phyloP scores from a whole-genome alignment of 2,797 vertebrate species.

The Schizopygopsis pylzovi region DNA sequence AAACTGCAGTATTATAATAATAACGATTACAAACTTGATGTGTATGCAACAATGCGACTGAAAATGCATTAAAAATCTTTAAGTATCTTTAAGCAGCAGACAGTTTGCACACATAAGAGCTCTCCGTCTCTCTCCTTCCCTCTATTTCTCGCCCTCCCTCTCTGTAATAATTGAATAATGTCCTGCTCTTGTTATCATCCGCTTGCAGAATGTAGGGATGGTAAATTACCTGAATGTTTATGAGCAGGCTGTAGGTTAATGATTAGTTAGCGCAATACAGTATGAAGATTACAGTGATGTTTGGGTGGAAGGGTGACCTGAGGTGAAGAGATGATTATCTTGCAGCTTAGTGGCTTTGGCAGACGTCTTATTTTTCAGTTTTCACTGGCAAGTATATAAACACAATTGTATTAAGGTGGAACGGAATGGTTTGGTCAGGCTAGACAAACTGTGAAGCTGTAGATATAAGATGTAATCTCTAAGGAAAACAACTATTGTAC shows the following conservation, averaged over 20 bases:
- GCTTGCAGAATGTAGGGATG: constrained; percentile 25
- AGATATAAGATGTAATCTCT: neutral
- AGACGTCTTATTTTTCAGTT: constrained; percentile 10
- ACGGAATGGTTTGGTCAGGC: neutral
- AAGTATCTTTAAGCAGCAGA: constrained; percentile 10
- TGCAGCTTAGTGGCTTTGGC: constrained; percentile 12
- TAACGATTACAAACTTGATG: neutral
- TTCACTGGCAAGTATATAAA: neutral
- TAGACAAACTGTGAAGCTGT: neutral
- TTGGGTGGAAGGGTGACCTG: constrained; percentile 28
- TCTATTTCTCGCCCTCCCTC: constrained; percentile 22
- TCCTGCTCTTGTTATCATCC: constrained; percentile 26
- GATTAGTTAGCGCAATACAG: constrained; percentile 42
- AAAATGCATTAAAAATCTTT: neutral
- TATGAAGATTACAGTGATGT: constrained; percentile 23
- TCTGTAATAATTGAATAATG: constrained; percentile 43
- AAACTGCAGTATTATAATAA: neutral
- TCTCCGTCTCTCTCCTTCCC: constrained; percentile 7
- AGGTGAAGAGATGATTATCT: constrained; percentile 39
- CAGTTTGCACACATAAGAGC: constrained; percentile 13
- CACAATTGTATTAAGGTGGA: constrained; percentile 3
- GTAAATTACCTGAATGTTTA: constrained; percentile 40
- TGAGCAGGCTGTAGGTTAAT: constrained; percentile 41
- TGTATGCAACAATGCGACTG: neutral
- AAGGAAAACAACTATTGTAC: neutral